Evolutionary conservation across 2,797 vertebrate genomes (phyloP), one percentile per base, ranked within the genome.

Genomic region (Tragopan temminckii): DNA sequence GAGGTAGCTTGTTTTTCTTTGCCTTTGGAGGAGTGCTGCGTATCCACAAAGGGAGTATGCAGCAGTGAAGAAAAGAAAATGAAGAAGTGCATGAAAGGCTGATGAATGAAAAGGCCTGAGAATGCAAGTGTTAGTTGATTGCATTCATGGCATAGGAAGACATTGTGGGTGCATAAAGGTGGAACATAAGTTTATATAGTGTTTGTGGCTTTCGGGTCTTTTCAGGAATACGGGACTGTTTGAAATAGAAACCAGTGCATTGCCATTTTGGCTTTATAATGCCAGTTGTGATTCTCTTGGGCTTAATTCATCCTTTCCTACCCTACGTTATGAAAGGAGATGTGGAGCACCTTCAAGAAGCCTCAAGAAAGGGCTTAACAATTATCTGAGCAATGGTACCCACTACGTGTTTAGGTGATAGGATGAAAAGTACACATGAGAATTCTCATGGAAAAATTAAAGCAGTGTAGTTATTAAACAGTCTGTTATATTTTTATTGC

Each of bases 31-130:
- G 48, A 62, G 7, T n/a, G 23, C n/a, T 75, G 59, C 38, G 2
- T 70, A 89, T 74, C 61, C 43, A 43, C 1, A 4, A 68, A 88
- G 18, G 29, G 12, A 7, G 25, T 2, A 1, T 75, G 43, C 36
- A 77, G 92, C 59, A 84, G 42, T 45, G 58, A 80, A 89, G 90
- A 80, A 50, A 64, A 80, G 69, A 92, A 90, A 82, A 64, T 78
- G 61, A 9, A 43, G 43, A 36, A 20, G 38, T 78, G 17, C 24
- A 13, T 50, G 66, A 67, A 74, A 61, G 31, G 24, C 72, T 31
- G 82, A 10, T 58, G 71, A 85, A 74, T 64, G 13, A 64, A 78
- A 87, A 85, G 4, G 7, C 71, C 45, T 38, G n/a, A 80, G 53
- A 85, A 89, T 59, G 6, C 29, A 82, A 70, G 33, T 85, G 67